These are phyloP conservation scores for Poecilia gillii DNA, from an alignment of 2,797 vertebrate genomes.

Conservation along the genomic window DNA sequence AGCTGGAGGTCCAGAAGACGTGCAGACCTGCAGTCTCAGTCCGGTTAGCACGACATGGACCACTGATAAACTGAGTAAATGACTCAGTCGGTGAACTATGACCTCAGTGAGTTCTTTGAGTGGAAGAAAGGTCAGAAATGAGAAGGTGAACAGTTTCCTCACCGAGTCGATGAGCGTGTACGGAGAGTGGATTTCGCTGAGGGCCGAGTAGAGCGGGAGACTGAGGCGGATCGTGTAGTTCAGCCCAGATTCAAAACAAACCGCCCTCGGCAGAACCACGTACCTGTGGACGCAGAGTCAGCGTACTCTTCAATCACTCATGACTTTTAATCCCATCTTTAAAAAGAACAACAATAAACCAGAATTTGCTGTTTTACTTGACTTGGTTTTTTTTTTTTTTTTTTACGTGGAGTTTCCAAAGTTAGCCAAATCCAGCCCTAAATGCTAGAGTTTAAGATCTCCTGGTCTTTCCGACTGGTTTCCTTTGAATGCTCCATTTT, in stretches of 20 bases:
- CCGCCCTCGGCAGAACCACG: slow-evolving; percentile 85
- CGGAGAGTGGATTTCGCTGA: slow-evolving; percentile 86
- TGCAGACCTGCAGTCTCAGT: background rate
- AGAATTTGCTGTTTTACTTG: background rate
- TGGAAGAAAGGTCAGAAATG: background rate
- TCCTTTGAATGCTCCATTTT: background rate
- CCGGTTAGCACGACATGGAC: background rate
- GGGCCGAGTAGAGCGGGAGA: slow-evolving; percentile 86
- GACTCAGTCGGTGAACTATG: background rate
- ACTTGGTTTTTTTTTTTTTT: background rate
- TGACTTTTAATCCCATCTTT: background rate
- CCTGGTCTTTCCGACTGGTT: background rate
- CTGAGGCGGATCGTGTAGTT: slow-evolving; percentile 94
- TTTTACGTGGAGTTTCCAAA: background rate
- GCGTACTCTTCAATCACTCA: background rate
- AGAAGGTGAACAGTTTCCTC: slow-evolving; percentile 45
- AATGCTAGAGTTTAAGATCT: background rate
- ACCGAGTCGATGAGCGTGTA: slow-evolving; percentile 97
- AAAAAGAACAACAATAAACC: background rate
- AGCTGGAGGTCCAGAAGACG: background rate
- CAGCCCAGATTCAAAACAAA: slow-evolving; percentile 92
- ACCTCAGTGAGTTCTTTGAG: background rate
- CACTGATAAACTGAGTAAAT: no score
- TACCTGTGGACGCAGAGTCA: slow-evolving; percentile 77
- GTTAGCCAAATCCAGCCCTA: background rate